Conservation (phyloP, 2,888 invertebrate genomes). For the Oithona nana region DNA sequence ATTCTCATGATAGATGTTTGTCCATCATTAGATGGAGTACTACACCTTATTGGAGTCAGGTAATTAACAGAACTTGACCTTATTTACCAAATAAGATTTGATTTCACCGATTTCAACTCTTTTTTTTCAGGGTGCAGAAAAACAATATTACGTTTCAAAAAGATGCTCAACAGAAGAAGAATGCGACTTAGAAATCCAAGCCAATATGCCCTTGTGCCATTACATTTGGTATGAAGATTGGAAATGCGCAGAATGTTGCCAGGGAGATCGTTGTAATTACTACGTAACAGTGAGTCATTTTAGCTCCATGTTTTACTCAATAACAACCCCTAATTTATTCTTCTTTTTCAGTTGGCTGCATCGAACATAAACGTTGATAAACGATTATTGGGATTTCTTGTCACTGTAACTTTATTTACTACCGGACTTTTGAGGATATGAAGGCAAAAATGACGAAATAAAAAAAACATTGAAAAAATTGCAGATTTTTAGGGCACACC, state of each 20-base stretch:
- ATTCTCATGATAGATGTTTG: conserved; percentile 63
- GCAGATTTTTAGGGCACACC: no score
- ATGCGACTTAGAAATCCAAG: conserved; percentile 50
- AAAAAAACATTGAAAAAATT: no score
- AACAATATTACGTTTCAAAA: conserved; percentile 83
- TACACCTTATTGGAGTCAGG: conserved; percentile 59
- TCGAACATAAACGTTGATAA: neutral
- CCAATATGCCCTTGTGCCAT: conserved; percentile 57
- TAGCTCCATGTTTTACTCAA: neutral
- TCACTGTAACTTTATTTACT: no score
- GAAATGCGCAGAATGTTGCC: conserved; percentile 88
- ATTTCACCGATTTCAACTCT: neutral
- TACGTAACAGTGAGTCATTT: conserved; percentile 79
- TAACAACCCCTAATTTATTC: neutral
- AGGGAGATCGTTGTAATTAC: conserved; percentile 86
- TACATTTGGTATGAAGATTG: conserved; percentile 87
- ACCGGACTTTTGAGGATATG: no score
- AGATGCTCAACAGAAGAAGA: conserved; percentile 59
- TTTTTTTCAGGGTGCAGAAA: conserved; percentile 61
- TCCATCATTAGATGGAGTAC: conserved; percentile 80
- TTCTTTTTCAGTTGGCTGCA: neutral
- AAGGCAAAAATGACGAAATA: no score
- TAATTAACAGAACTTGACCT: neutral
- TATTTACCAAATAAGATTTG: neutral
- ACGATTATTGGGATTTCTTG: no score